Percentiles rank a stretch among this genome's conserved stretches.
Conservation (phyloP, 2,797 vertebrate species). For the Bovichtus diacanthus region DNA sequence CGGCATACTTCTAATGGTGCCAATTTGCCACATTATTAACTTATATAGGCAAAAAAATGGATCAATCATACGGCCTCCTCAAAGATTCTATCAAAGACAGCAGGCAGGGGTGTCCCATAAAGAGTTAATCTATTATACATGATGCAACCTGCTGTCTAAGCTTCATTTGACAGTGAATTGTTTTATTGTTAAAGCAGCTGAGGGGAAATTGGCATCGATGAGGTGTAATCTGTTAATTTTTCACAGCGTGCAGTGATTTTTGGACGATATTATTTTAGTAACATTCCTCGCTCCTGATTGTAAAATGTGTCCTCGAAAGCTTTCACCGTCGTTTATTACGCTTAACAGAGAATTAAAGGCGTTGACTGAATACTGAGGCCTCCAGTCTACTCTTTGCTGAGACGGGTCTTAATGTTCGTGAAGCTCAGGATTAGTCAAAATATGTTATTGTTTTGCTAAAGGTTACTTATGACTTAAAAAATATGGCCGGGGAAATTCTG, state of each 20-base stretch:
- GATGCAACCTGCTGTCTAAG: conserved; percentile 15
- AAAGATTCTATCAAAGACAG: conserved; percentile 22
- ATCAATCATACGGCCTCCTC: neutral
- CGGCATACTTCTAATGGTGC: neutral
- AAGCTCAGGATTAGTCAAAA: neutral
- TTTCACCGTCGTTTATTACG: neutral
- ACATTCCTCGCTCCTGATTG: neutral
- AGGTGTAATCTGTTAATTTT: conserved; percentile 33
- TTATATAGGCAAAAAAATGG: neutral
- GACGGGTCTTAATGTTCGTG: neutral
- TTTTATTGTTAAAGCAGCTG: conserved; percentile 24
- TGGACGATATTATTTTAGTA: neutral
- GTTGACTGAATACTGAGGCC: neutral
- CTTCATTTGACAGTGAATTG: conserved; percentile 29
- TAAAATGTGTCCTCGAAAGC: neutral
- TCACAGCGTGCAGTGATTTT: conserved; percentile 10
- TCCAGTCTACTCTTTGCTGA: neutral
- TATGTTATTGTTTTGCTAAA: neutral
- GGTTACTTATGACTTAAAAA: neutral
- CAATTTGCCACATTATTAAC: neutral
- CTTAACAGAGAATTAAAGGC: neutral
- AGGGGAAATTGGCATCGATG: conserved; percentile 7
- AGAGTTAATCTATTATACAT: conserved; percentile 34
- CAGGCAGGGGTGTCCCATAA: conserved; percentile 10
- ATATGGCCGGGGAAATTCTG: neutral